Percentiles rank a stretch among this genome's conserved stretches.
Evolutionary conservation across 2,888 invertebrate species (phyloP).

Genomic region (Tenthredo scrophulariae): DNA sequence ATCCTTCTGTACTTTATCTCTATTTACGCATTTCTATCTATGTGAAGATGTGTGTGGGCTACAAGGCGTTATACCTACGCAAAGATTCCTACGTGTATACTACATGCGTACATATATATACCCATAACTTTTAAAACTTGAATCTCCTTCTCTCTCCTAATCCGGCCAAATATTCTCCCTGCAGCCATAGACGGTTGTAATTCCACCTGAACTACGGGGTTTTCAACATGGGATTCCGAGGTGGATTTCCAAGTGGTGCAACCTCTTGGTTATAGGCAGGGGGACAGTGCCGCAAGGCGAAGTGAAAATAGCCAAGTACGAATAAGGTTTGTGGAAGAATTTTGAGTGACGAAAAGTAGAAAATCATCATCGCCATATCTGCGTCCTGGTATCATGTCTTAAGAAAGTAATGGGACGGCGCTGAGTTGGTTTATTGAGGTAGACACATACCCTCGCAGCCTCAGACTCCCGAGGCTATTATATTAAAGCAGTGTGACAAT

Average conservation of each 20-base stretch:
- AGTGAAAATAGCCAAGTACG: slow-evolving; percentile 38
- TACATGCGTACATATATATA: not conserved
- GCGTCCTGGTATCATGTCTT: not conserved
- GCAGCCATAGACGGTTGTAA: slow-evolving; percentile 20
- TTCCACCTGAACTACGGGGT: not conserved
- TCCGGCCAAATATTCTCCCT: not conserved
- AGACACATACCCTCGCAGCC: not conserved
- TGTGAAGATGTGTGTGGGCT: not conserved
- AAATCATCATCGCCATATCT: not conserved
- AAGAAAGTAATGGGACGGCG: not conserved
- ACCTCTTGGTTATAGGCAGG: not conserved
- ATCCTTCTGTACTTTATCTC: slow-evolving; percentile 2
- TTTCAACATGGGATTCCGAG: slow-evolving; percentile 26
- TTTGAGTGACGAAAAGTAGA: not conserved
- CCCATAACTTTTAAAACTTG: not conserved
- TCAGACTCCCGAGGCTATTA: not conserved
- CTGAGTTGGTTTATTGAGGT: not conserved
- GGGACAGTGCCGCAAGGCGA: slow-evolving; percentile 3
- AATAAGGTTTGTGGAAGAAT: not conserved
- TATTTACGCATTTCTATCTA: not conserved
- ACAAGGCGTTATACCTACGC: slow-evolving; percentile 18
- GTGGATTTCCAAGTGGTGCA: slow-evolving; percentile 36
- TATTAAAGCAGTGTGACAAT: not conserved
- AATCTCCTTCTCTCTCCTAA: slow-evolving; percentile 30
- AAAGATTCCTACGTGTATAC: not conserved